These are phyloP conservation scores for Glossosoma conforme DNA, from an alignment of 1,140 invertebrate species.

Conservation along the genomic window DNA sequence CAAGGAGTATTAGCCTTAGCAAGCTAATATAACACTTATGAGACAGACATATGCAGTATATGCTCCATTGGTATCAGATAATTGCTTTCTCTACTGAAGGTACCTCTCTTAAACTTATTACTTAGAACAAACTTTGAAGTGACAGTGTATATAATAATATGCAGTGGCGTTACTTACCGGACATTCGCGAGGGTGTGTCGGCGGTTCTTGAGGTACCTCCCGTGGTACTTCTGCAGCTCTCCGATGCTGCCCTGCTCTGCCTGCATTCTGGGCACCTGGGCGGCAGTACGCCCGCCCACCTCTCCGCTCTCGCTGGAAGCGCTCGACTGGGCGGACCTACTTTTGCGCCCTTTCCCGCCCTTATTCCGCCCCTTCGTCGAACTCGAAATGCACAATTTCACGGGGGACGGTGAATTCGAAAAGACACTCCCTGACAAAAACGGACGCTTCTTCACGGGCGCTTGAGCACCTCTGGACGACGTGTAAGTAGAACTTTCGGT, in stretches of 20 bases:
- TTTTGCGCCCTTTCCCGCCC: conserved; percentile 42
- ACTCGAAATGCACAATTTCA: conserved; percentile 46
- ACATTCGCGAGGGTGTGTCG: conserved; percentile 82
- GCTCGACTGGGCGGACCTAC: conserved; percentile 35
- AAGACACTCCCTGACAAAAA: conserved; percentile 32
- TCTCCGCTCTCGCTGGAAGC: conserved; percentile 38
- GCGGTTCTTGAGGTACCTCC: conserved; percentile 72
- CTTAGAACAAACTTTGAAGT: no score
- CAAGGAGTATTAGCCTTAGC: no score
- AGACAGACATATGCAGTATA: no score
- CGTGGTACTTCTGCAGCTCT: conserved; percentile 80
- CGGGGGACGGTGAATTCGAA: conserved; percentile 42
- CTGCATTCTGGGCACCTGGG: conserved; percentile 67
- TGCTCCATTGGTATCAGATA: no score
- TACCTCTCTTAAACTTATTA: no score
- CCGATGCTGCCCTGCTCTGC: conserved; percentile 83
- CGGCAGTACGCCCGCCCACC: conserved; percentile 34
- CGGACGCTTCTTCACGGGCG: conserved; percentile 21
- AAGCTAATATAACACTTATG: no score
- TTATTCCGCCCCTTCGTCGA: conserved; percentile 45
- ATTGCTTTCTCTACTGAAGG: no score
- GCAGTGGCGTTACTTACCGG: conserved; percentile 61
- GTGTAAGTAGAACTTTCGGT: conserved; percentile 43
- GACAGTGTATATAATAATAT: no score
- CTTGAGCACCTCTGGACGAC: conserved; percentile 44